Base-by-base conservation (phyloP, 1,140 invertebrate genomes). In the Papilio polytes region DNA sequence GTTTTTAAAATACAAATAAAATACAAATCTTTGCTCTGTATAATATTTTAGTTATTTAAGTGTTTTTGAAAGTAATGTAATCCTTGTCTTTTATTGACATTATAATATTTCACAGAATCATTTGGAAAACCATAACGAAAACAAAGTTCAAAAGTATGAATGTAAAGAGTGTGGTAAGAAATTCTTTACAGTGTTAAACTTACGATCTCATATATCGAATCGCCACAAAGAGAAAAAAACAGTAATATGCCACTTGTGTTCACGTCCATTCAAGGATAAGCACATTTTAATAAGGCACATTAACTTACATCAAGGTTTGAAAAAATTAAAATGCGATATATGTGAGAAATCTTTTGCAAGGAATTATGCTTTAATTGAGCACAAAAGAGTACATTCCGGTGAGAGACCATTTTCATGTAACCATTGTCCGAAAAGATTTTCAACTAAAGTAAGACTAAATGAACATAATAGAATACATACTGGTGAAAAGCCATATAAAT, bases 401-500 rank as follows among this genome's bases (percentile, higher is more conserved):
- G 96, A 96, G 84, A 89, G 95, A 72, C 96, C 96, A 0, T 96
- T 93, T 82, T 87, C 86, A 63, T 97, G 96, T 84, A 90, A 96
- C 77, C 95, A 96, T 80, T 98, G 98, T 92, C 83, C 88, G 15
- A 95, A 95, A 83, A 88, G 84, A 79, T 95, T 95, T 74, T 83
- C 93, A 9, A 92, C 91, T 8, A 95, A 92, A 80, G 88, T 88
- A 53, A 85, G 91, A 48, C 66, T 94, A 80, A 89, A 85, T 12
- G 95, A 95, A 26, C 97, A 97, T 88, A 95, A 96, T 78, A 94
- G 96, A 76, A 96, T 95, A 72, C 97, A 98, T 88, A 97, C 97
- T 3, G 97, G 97, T 0, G 97, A 97, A 83, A 96, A 96, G 88
- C 97, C 97, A 1, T 96, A 96, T 85, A 96, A 96, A 86, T 97